Base-by-base conservation (phyloP, 2,797 vertebrate genomes). In the Darevskia nairensis region DNA sequence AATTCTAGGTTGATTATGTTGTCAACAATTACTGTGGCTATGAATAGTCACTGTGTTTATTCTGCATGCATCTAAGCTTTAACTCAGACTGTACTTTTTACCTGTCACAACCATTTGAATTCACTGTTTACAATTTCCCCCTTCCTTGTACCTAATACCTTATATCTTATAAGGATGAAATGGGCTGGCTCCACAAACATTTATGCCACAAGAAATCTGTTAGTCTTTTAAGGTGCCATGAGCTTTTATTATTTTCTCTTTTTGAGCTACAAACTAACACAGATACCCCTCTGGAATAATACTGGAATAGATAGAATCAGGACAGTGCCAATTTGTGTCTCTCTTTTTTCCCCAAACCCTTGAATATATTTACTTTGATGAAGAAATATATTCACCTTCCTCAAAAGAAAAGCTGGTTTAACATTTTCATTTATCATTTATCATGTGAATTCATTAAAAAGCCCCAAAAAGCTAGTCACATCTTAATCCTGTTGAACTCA, bases 301-400 rank as follows among this genome's bases (percentile, higher is more conserved):
- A 68, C 61, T 39, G 82, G 15, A 66, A 76, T 59, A 76, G 59
- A 50, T 39, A 23, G 21, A 50, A 82, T 77, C 17, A 68, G 44
- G 39, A 66, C 27, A 21, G 17, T 66, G 41, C 59, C 41, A 41
- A 64, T 85, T 85, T 75, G 44, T 64, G 17, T 29, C 23, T 2
- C 6, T 35, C 64, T 46, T 23, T 76, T 8, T 10, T 23, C 41
- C 50, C 50, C 35, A 66, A 35, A 39, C 61, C 44, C 50, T 55
- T 82, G 41, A 77, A 82, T 55, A 66, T 66, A 39, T 76, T 50
- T 76, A 32, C 72, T 68, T 66, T 88, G 59, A 88, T 76, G 39
- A 76, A 82, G 9, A 80, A 21, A 61, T 25, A 61, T n/a, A 41
- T 59, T 25, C 66, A 80, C 9, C 25, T 72, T 41, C 29, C 39